phyloP scores from a whole-genome alignment of 2,797 vertebrate genomes.

The Chanos chanos region DNA sequence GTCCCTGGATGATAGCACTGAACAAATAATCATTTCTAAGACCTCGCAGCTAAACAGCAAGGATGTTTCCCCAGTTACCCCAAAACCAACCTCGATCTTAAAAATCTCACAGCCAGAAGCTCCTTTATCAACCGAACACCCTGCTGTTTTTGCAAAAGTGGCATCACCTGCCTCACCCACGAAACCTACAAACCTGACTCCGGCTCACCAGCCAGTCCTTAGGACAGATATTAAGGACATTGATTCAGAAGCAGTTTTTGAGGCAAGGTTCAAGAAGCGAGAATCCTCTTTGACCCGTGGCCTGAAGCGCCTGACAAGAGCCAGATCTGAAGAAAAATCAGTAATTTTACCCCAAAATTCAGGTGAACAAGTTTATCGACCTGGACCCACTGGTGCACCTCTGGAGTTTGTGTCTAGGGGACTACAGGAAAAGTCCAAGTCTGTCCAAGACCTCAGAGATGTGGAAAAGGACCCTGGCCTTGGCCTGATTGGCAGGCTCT shows the following conservation, averaged over 20 bases:
- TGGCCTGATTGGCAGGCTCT: slow-evolving; percentile 76
- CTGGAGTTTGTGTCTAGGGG: slow-evolving; percentile 74
- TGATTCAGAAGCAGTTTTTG: slow-evolving; percentile 89
- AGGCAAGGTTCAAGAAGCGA: slow-evolving; percentile 88
- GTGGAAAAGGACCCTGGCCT: slow-evolving; percentile 77
- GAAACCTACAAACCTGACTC: too few relatives aligned
- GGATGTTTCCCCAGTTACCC: not conserved
- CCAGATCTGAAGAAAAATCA: slow-evolving; percentile 84
- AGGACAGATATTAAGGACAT: slow-evolving; percentile 83
- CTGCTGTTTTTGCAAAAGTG: slow-evolving; percentile 71
- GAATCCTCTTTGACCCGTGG: slow-evolving; percentile 86
- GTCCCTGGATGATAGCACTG: not conserved
- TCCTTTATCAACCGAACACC: slow-evolving; percentile 55
- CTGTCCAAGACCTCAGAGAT: slow-evolving; percentile 84
- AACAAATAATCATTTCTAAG: slow-evolving; percentile 11
- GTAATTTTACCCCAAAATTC: slow-evolving; percentile 48
- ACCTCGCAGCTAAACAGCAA: slow-evolving; percentile 5
- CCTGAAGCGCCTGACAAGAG: slow-evolving; percentile 79
- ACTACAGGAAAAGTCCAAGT: slow-evolving; percentile 81
- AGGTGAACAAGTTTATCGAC: slow-evolving; percentile 85
- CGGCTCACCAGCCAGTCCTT: slow-evolving; percentile 48
- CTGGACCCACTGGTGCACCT: slow-evolving; percentile 79
- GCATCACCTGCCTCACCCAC: slow-evolving; percentile 55
- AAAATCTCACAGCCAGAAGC: slow-evolving; percentile 17
- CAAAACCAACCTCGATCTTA: slow-evolving; percentile 10